Conservation (phyloP, 2,113 vertebrate genomes). For the Chloropsis hardwickii region DNA sequence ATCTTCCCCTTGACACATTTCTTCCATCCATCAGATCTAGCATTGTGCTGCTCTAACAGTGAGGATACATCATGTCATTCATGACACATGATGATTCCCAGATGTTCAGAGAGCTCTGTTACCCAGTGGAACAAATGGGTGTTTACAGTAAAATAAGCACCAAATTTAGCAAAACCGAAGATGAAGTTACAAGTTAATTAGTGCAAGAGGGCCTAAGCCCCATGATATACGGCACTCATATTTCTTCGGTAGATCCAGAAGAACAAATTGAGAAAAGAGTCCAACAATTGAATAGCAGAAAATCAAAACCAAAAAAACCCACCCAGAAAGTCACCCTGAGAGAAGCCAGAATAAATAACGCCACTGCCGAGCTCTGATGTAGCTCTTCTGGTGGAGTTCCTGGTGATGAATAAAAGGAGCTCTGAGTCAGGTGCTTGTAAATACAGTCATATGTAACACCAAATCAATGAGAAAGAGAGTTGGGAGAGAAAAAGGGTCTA, state of each 20-base stretch:
- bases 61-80: constrained; percentile 72
- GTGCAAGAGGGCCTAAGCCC: not conserved
- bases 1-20: constrained; percentile 46
- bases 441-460: not conserved
- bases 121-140: constrained; percentile 67
- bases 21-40: constrained; percentile 67
- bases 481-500: not conserved
- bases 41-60: constrained; percentile 64
- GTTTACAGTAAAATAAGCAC: constrained; percentile 59
- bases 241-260: constrained; percentile 46
- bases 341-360: constrained; percentile 38
- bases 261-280: constrained; percentile 30
- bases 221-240: not conserved
- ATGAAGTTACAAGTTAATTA: constrained; percentile 69
- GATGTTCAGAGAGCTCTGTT: constrained; percentile 65
- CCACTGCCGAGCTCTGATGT: not conserved
- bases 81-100: constrained; percentile 71
- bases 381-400: constrained; percentile 36
- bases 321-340: not conserved
- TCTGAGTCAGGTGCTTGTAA: constrained; percentile 42
- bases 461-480: not conserved
- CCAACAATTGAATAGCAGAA: constrained; percentile 24
- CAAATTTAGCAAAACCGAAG: constrained; percentile 64
- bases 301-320: not conserved
- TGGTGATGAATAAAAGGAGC: constrained; percentile 26